Evolutionary conservation across 1,140 invertebrate genomes (phyloP), one percentile per base, ranked within the genome.

Genomic region (Bombus confusus): DNA sequence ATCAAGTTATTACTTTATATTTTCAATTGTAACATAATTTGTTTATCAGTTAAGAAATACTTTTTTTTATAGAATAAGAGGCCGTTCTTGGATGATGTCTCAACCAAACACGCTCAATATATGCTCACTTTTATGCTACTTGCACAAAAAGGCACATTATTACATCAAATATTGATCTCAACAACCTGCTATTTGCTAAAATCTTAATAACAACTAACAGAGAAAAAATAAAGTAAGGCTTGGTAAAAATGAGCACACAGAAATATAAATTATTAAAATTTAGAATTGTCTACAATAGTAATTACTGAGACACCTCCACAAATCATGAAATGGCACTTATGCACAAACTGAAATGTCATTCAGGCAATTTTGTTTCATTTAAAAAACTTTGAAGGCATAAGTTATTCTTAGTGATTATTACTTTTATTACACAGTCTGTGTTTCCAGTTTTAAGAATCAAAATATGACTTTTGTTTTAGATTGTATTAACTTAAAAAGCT

Each of bases 401-500:
- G 83, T 92, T 86, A 82, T 90, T 90, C 87, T 90, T 92, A 93
- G 74, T 89, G 92, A 91, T 93, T 92, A 91, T 90, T 89, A 84
- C 87, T 91, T 92, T 93, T 92, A 92, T 94, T 93, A 93, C 89
- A 93, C 87, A 91, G 87, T 92, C 92, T 80, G 90, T 91, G 83
- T 91, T 92, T 93, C 77, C 87, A 90, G 86, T 84, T 92, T 91
- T 87, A 88, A 91, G 85, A 74, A 92, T 93, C 88, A 93, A 93
- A 93, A 94, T 93, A 94, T 92, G 92, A 92, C 89, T 93, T 91
- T 91, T 90, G 71, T 86, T 92, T 90, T 91, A 92, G 85, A 92
- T 90, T 83, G 87, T 92, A 92, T 86, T 88, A 92, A 89, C 89
- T 91, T 92, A 89, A 88, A 87, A 86, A 88, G 87, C 87, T 91